These are phyloP conservation scores for Protosalanx chinensis DNA, from an alignment of 2,797 vertebrate genomes.

Conservation along the genomic window DNA sequence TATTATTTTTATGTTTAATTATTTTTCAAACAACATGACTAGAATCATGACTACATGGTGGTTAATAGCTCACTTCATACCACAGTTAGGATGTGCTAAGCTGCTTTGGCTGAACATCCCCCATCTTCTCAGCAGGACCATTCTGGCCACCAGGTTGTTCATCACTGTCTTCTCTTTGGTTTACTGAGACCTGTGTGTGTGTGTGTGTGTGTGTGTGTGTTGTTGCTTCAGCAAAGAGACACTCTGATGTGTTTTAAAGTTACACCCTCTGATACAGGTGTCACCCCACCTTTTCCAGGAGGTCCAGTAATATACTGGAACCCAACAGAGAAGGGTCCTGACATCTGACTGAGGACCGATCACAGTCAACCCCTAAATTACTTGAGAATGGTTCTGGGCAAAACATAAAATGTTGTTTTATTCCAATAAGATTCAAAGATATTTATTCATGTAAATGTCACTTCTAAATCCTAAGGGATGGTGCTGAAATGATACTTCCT, in stretches of 20 bases:
- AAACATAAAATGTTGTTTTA: neutral
- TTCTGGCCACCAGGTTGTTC: neutral
- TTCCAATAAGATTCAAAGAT: no score
- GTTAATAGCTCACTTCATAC: no score
- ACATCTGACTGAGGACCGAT: neutral
- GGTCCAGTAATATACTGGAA: slow-evolving; percentile 3
- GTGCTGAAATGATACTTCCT: neutral
- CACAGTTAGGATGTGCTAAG: no score
- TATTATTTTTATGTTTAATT: no score
- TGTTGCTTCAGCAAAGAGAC: neutral
- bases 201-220: slow-evolving; percentile 2
- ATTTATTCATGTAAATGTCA: neutral
- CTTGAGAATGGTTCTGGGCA: neutral
- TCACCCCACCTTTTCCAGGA: neutral
- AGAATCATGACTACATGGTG: no score
- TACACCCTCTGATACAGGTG: neutral
- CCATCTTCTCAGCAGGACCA: neutral
- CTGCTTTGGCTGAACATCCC: neutral
- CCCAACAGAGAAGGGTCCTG: neutral
- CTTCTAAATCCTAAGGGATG: neutral
- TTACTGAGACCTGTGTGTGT: neutral
- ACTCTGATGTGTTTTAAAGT: neutral
- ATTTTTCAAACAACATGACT: no score
- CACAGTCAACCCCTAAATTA: neutral
- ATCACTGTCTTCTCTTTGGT: neutral